phyloP scores from a whole-genome alignment of 2,797 vertebrate species.

The Mormyrops boulengeri region DNA sequence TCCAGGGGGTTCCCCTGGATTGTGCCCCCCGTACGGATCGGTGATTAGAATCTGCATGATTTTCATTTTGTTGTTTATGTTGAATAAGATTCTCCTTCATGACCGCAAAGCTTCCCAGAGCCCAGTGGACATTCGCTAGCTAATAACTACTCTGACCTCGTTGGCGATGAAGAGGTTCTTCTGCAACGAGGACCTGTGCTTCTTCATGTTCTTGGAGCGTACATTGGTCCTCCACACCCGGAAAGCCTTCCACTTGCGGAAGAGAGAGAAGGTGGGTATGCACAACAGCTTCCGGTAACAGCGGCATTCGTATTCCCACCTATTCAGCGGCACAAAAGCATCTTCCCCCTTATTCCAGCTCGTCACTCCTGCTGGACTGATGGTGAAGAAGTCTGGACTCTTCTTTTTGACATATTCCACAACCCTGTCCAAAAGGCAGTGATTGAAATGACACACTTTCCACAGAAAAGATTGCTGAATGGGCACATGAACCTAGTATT shows the following conservation, averaged over 20 bases:
- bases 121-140: neutral
- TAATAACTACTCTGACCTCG: conserved; percentile 54
- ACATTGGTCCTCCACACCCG: conserved; percentile 66
- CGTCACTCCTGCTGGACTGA: conserved; percentile 55
- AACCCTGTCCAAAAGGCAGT: conserved; percentile 46
- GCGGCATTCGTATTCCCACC: conserved; percentile 67
- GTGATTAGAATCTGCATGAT: neutral
- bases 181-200: conserved; percentile 52
- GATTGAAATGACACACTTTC: neutral
- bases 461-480: neutral
- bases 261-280: conserved; percentile 72
- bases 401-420: conserved; percentile 55
- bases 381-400: conserved; percentile 63
- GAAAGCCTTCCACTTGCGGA: conserved; percentile 73
- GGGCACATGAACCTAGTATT: neutral
- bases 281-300: conserved; percentile 55
- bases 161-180: conserved; percentile 63
- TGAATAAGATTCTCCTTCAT: neutral
- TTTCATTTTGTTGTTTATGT: neutral
- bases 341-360: conserved; percentile 40
- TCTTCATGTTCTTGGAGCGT: conserved; percentile 56
- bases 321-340: conserved; percentile 52
- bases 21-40: neutral
- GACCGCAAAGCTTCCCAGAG: neutral
- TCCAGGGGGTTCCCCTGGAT: neutral